Conservation (phyloP, 2,888 invertebrate species). For the Drosophila borealis region DNA sequence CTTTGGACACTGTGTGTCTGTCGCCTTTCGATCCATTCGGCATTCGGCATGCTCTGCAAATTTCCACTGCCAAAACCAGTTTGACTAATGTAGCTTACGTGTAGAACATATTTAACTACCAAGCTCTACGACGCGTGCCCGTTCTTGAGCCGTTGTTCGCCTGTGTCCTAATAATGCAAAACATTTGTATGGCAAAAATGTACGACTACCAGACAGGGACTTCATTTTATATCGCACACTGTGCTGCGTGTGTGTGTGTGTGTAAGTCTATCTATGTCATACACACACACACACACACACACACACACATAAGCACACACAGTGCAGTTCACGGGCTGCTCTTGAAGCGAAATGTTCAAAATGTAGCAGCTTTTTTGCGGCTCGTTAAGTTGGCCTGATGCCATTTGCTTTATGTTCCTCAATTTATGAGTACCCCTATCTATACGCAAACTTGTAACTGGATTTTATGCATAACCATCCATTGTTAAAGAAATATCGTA, state of each 20-base stretch:
- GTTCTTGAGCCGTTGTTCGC: constrained; percentile 14
- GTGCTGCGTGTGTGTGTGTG: too few species aligned
- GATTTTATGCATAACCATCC: constrained; percentile 19
- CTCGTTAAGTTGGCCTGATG: constrained; percentile 65
- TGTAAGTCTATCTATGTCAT: too few species aligned
- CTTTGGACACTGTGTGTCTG: constrained; percentile 13
- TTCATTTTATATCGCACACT: constrained; percentile 44
- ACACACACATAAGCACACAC: neutral
- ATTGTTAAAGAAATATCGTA: constrained; percentile 17
- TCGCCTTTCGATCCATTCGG: constrained; percentile 34
- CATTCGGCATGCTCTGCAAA: constrained; percentile 62
- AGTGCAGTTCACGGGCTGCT: constrained; percentile 4
- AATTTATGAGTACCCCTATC: constrained; percentile 63
- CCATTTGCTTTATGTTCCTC: constrained; percentile 75
- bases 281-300: constrained; percentile 7
- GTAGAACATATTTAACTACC: constrained; percentile 51
- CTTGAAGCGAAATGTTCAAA: neutral
- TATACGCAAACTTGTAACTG: constrained; percentile 7
- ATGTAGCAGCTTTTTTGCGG: constrained; percentile 57
- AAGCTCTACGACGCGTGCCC: constrained; percentile 17
- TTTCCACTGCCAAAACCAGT: constrained; percentile 46
- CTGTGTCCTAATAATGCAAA: constrained; percentile 64
- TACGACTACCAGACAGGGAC: constrained; percentile 37
- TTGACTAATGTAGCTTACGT: constrained; percentile 77
- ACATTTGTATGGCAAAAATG: constrained; percentile 63